phyloP scores from a whole-genome alignment of 1,140 invertebrate genomes.

The Halotydeus destructor region DNA sequence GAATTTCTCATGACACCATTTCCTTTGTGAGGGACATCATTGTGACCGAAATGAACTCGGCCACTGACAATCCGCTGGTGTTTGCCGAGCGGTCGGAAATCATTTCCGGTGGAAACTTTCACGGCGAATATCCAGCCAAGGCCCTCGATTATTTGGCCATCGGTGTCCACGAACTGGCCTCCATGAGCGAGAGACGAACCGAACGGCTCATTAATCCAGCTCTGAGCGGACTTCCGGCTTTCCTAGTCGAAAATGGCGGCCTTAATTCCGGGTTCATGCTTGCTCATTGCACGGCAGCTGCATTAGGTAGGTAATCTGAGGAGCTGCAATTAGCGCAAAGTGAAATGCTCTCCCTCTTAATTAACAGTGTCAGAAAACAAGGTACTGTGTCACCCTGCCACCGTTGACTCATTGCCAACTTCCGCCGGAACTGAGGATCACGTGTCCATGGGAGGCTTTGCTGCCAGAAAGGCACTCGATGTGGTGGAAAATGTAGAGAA shows the following conservation, averaged over 20 bases:
- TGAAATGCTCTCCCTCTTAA: background rate
- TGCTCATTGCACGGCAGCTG: slow-evolving; percentile 47
- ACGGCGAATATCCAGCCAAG: slow-evolving; percentile 53
- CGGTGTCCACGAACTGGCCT: slow-evolving; percentile 45
- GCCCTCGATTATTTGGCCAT: slow-evolving; percentile 48
- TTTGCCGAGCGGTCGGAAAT: slow-evolving; percentile 44
- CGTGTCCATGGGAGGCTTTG: slow-evolving; percentile 50
- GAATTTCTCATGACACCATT: slow-evolving; percentile 45
- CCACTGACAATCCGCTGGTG: slow-evolving; percentile 50
- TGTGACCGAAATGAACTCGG: slow-evolving; percentile 45
- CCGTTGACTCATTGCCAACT: slow-evolving; percentile 45
- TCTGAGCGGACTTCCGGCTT: slow-evolving; percentile 42
- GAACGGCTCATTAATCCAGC: slow-evolving; percentile 48
- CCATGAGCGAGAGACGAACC: slow-evolving; percentile 45
- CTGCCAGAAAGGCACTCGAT: slow-evolving; percentile 40
- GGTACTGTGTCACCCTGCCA: slow-evolving; percentile 47
- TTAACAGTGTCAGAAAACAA: slow-evolving; percentile 52
- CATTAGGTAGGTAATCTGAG: slow-evolving; percentile 31
- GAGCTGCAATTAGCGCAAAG: background rate
- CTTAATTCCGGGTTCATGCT: slow-evolving; percentile 57
- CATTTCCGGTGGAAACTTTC: slow-evolving; percentile 47
- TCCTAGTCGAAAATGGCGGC: slow-evolving; percentile 44
- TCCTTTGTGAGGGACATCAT: slow-evolving; percentile 40
- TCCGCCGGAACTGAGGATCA: slow-evolving; percentile 55
- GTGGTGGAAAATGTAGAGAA: slow-evolving; percentile 44